Evolutionary conservation across 2,797 vertebrate genomes (phyloP), one percentile per base, ranked within the genome.

Genomic region (Rhinophrynus dorsalis): DNA sequence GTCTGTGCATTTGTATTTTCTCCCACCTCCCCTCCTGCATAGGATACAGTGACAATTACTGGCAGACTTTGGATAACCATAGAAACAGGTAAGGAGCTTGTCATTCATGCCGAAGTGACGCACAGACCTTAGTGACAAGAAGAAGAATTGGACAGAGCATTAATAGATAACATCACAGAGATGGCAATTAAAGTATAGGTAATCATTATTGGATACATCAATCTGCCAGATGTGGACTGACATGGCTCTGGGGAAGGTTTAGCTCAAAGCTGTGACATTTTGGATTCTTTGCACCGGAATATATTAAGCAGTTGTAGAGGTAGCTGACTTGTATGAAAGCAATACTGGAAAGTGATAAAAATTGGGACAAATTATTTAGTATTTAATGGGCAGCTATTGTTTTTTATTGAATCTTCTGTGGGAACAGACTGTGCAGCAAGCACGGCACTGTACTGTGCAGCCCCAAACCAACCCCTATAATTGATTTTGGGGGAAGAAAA

Each of bases 171-270:
- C 10, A 47, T 54, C 47, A 61, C 67, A 35, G 56, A 37, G n/a
- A 44, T 17, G 29, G 57, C 67, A 69, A 69, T 69, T 61, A 69
- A 61, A 29, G n/a, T 11, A n/a, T 26, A 61, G 35, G n/a, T 23
- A 50, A 40, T 69, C 10, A 44, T 69, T 60, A 35, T 27, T 11
- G 47, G 57, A 40, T 40, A 33, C 47, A n/a, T 40, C 32, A 44
- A 27, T 51, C 64, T 44, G 26, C 27, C 67, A 61, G 45, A 69
- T 44, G 57, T 24, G 56, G 67, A 54, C 67, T 61, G 57, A 44
- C 57, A 35, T 6, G 33, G 61, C 66, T 68, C 55, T 7, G 42
- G 45, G 26, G 56, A 24, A 15, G 20, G 9, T 17, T 42, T 24
- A 32, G 45, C 33, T 59, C 4, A 33, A 52, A 42, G 67, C 27